These are phyloP conservation scores for Drosophila antonietae DNA, from an alignment of 2,888 invertebrate species.

Conservation along the genomic window DNA sequence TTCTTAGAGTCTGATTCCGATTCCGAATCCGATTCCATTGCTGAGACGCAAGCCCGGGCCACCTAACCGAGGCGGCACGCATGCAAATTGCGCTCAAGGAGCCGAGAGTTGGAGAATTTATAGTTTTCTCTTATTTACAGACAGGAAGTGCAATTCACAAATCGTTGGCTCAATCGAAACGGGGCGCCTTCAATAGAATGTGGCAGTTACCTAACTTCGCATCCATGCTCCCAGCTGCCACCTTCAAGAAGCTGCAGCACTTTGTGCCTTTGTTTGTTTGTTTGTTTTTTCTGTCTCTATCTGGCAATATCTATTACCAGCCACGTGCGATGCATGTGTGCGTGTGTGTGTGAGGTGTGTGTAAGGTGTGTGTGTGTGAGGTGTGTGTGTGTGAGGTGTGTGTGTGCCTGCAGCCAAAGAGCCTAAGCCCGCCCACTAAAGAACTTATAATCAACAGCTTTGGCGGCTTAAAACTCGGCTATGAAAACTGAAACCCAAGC, in stretches of 20 bases:
- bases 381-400: conserved; percentile 12
- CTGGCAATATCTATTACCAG: conserved; percentile 46
- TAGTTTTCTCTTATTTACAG: conserved; percentile 77
- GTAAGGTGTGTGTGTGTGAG: conserved; percentile 37
- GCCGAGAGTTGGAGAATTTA: conserved; percentile 69
- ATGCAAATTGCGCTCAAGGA: conserved; percentile 74
- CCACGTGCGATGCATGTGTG: conserved; percentile 28
- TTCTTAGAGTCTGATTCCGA: conserved; percentile 35
- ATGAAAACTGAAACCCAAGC: conserved; percentile 62
- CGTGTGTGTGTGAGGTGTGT: conserved; percentile 11
- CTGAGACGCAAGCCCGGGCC: background rate
- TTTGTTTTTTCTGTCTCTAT: conserved; percentile 20
- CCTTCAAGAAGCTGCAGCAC: conserved; percentile 30
- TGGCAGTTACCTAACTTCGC: conserved; percentile 20
- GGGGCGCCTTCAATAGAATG: background rate
- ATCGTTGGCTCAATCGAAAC: conserved; percentile 77
- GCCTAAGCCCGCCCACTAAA: conserved; percentile 26
- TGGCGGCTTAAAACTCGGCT: conserved; percentile 73
- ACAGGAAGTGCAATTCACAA: conserved; percentile 82
- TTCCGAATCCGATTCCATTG: conserved; percentile 29
- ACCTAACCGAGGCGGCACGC: conserved; percentile 55
- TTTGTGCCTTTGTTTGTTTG: conserved; percentile 43
- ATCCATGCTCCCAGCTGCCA: background rate
- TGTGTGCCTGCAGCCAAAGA: conserved; percentile 2
- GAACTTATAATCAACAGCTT: conserved; percentile 77